A percentile compares a stretch with the other conserved stretches of the same genome.
Conservation (phyloP, 37 sponge, comb jelly and placozoan species). For the Cliona cf. orientalis region DNA sequence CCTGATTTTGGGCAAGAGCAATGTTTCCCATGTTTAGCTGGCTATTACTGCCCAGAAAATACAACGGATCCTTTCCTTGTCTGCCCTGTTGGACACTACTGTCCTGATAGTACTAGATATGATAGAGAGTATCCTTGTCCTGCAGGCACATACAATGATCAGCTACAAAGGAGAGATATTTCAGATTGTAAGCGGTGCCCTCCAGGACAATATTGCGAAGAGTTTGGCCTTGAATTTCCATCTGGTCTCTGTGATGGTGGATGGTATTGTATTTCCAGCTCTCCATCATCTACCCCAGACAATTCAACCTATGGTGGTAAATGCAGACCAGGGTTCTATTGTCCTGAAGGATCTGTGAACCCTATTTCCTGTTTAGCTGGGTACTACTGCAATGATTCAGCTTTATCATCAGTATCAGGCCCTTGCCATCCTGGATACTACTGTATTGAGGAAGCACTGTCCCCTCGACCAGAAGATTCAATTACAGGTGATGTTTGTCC, state of each 20-base stretch:
- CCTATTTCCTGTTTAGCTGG: neutral
- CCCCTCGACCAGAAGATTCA: neutral
- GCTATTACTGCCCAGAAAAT: neutral
- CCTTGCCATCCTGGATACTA: conserved; percentile 5
- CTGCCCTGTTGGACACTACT: conserved; percentile 13
- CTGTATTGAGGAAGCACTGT: neutral
- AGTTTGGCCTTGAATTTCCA: neutral
- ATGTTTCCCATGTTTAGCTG: neutral
- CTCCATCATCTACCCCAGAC: neutral
- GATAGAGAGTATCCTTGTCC: neutral
- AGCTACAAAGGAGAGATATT: neutral
- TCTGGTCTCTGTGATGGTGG: conserved; percentile 2
- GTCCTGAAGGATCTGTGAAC: neutral
- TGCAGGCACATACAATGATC: neutral
- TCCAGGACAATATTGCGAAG: neutral
- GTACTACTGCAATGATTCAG: neutral
- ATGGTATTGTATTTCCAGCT: neutral
- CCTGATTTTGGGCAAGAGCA: neutral
- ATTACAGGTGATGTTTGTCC: neutral
- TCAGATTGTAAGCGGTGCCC: conserved; percentile 8
- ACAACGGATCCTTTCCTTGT: neutral
- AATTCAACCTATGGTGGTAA: neutral
- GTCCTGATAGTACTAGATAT: neutral
- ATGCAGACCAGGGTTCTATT: neutral
- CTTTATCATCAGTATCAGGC: neutral